Evolutionary conservation across 2,113 vertebrate species (phyloP), one percentile per base, ranked within the genome.

Genomic region (Tragelaphus strepsiceros): DNA sequence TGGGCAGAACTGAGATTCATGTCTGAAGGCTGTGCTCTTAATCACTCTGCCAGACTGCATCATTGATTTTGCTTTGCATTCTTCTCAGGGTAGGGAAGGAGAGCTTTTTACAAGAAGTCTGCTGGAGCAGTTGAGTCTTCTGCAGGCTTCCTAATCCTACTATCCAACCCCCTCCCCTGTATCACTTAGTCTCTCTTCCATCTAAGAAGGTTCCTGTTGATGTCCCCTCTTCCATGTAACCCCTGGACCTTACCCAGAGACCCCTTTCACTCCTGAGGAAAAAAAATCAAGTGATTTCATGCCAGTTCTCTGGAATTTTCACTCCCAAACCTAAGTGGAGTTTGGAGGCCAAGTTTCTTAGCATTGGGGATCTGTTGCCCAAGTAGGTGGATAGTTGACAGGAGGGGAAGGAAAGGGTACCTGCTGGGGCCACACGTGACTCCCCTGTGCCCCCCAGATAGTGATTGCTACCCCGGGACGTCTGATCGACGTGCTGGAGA

Each of bases 401-500:
- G 39, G 67, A 53, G 56, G 17, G 21, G 43, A 80, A 97, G 49
- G 86, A 78, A n/a, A 17, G 35, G 22, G 13, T 86, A 11, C 12
- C 0, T 7, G 1, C 51, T 53, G 54, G 9, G 9, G 56, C 2
- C 35, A 0, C 56, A 10, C 3, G 8, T 83, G 81, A 7, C 43
- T 56, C 19, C 0, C 1, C n/a, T 21, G 2, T 61, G 8, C 12
- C 49, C 43, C 56, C 49, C 96, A 99, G 99, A 99, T 99, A 2
- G 99, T 99, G 82, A 99, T 99, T 0, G 99, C 99, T 93, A 99
- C 99, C 0, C 99, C 99, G 0, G 99, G 99, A 1, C 99, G 99
- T 98, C 99, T 99, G 95, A 99, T 99, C 1, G 99, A 99, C 0
- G 99, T 99, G 89, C 98, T 99, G 98, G 99, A 99, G 99, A 99